Percentiles rank a stretch among this genome's conserved stretches.
Evolutionary conservation across 2,797 vertebrate species (phyloP).

Genomic region (Crypturellus tataupa): DNA sequence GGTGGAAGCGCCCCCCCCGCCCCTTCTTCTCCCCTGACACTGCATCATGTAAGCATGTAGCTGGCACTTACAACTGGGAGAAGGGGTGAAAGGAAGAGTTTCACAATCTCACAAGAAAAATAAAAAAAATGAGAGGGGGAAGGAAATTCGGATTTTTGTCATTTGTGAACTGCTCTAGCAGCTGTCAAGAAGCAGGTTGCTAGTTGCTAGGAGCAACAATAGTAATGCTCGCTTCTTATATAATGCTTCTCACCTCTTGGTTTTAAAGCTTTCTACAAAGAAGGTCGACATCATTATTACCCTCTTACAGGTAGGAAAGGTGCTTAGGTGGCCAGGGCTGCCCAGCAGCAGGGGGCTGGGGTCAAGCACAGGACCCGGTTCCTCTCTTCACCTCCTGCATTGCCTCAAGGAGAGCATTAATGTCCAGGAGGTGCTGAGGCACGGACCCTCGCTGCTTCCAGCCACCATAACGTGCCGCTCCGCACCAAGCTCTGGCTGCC

Average conservation of each 20-base stretch:
- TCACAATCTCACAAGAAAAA: neutral
- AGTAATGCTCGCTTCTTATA: constrained; percentile 21
- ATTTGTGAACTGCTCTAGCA: constrained; percentile 25
- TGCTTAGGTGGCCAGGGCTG: neutral
- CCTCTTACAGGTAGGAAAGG: constrained; percentile 21
- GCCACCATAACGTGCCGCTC: neutral
- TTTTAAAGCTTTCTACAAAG: constrained; percentile 39
- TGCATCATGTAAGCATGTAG: neutral
- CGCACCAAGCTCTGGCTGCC: neutral
- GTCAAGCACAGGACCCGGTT: neutral
- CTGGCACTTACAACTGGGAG: neutral
- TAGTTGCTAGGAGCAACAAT: constrained; percentile 52
- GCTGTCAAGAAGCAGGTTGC: constrained; percentile 27
- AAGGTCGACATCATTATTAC: constrained; percentile 31
- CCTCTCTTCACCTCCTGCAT: neutral
- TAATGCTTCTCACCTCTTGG: constrained; percentile 1
- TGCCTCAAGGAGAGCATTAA: neutral
- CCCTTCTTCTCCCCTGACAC: neutral
- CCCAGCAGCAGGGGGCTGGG: neutral
- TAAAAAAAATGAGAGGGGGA: neutral
- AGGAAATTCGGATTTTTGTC: constrained; percentile 33
- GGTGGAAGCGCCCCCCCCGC: neutral
- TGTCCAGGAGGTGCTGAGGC: neutral
- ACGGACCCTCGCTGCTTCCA: neutral
- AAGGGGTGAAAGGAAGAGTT: neutral